These are phyloP conservation scores for Oncorhynchus masou DNA, from an alignment of 2,113 vertebrate species.

Conservation along the genomic window DNA sequence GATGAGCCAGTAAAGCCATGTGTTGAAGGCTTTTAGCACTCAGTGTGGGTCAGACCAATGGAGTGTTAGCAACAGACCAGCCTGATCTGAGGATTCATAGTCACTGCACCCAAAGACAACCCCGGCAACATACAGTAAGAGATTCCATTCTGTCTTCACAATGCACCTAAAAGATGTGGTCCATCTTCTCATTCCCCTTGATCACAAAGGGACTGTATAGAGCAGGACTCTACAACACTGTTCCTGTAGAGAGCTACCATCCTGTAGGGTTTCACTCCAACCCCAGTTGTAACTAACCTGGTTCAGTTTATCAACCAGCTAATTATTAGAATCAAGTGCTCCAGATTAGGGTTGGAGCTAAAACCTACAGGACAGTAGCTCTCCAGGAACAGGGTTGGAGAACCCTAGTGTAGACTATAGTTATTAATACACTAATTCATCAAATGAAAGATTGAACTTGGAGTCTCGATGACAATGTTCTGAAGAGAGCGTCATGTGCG, in stretches of 20 bases:
- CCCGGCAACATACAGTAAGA: conserved; percentile 12
- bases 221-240: background rate
- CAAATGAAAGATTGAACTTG: background rate
- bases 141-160: background rate
- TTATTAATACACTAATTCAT: too few relatives aligned
- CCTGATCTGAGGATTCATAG: conserved; percentile 27
- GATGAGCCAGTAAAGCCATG: conserved; percentile 16
- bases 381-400: too few relatives aligned
- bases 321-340: too few relatives aligned
- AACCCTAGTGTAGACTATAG: too few relatives aligned
- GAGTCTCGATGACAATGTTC: conserved; percentile 28
- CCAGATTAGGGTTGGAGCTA: too few relatives aligned
- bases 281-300: too few relatives aligned
- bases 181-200: background rate
- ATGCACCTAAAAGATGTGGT: background rate
- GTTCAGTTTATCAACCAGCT: too few relatives aligned
- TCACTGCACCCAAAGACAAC: conserved; percentile 19
- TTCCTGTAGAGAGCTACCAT: too few relatives aligned
- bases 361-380: too few relatives aligned
- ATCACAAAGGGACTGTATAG: background rate
- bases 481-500: conserved; percentile 32
- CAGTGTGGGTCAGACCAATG: conserved; percentile 15
- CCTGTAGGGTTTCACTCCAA: too few relatives aligned
- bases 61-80: conserved; percentile 32
- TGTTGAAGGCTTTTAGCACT: conserved; percentile 62